Evolutionary conservation across 1,140 invertebrate genomes (phyloP).

Genomic region (Tetraneura akinire): DNA sequence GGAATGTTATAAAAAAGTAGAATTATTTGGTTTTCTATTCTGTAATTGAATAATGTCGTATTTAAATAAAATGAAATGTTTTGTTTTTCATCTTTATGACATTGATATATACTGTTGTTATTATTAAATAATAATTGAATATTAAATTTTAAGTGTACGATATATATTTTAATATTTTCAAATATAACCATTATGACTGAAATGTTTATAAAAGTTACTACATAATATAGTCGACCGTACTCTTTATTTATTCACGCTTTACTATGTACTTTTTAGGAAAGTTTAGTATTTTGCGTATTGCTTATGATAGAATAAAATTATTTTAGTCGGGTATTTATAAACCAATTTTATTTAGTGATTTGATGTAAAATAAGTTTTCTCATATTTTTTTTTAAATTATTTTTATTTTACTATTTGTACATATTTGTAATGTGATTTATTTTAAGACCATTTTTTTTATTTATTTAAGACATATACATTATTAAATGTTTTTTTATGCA

Average conservation of each 20-base stretch:
- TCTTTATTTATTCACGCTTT: neutral
- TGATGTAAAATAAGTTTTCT: neutral
- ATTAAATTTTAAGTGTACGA: neutral
- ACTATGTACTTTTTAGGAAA: neutral
- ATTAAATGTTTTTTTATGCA: neutral
- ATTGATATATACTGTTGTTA: neutral
- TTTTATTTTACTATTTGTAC: neutral
- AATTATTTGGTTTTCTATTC: neutral
- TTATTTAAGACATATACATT: neutral
- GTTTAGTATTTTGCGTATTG: neutral
- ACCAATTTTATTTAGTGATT: neutral
- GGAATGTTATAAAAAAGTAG: neutral
- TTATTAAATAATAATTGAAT: neutral
- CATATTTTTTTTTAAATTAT: neutral
- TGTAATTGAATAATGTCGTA: neutral
- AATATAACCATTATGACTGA: too few relatives aligned
- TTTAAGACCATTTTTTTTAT: constrained; percentile 4
- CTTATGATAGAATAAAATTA: neutral
- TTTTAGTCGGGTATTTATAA: neutral
- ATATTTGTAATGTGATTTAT: neutral
- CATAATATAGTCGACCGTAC: neutral
- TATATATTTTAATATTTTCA: too few relatives aligned
- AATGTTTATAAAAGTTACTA: neutral
- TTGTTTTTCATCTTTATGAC: neutral
- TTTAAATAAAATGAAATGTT: neutral